A percentile compares a stretch with the other conserved stretches of the same genome.
Conservation (phyloP, 2,888 invertebrate species). For the Synergus itoensis region DNA sequence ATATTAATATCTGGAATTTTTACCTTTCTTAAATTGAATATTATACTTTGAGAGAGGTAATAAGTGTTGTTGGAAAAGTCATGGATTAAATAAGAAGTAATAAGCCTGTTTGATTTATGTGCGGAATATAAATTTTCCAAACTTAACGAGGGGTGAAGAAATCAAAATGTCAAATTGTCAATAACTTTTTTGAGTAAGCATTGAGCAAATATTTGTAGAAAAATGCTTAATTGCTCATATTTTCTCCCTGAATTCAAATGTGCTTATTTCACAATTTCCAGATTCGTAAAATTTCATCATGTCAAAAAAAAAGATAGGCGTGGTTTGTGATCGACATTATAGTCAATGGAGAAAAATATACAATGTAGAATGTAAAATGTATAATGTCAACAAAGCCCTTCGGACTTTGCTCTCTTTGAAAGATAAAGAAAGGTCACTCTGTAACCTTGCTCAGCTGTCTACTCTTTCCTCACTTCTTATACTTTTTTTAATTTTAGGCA, state of each 20-base stretch:
- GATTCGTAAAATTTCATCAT: not conserved
- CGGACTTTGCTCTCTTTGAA: not conserved
- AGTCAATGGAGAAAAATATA: not conserved
- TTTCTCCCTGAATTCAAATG: not conserved
- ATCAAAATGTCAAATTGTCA: not conserved
- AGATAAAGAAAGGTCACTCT: not conserved
- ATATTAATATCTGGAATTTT: not conserved
- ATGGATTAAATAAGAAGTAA: not conserved
- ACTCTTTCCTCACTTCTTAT: not conserved
- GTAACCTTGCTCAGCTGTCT: slow-evolving; percentile 1
- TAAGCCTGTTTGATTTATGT: slow-evolving; percentile 2
- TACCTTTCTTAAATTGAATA: too few species aligned
- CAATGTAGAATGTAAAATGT: not conserved
- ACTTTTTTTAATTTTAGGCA: not conserved
- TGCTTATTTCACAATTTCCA: not conserved
- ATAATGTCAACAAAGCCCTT: slow-evolving; percentile 1
- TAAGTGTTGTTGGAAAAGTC: not conserved
- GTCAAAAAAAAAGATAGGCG: not conserved
- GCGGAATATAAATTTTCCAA: not conserved
- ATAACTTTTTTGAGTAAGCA: not conserved
- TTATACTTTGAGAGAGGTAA: not conserved
- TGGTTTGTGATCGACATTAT: not conserved
- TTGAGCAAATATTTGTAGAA: not conserved
- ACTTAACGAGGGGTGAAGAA: not conserved
- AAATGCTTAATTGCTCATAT: not conserved